A percentile compares a stretch with the other conserved stretches of the same genome.
Evolutionary conservation across 2,797 vertebrate genomes (phyloP).

Genomic region (Natrix natrix): DNA sequence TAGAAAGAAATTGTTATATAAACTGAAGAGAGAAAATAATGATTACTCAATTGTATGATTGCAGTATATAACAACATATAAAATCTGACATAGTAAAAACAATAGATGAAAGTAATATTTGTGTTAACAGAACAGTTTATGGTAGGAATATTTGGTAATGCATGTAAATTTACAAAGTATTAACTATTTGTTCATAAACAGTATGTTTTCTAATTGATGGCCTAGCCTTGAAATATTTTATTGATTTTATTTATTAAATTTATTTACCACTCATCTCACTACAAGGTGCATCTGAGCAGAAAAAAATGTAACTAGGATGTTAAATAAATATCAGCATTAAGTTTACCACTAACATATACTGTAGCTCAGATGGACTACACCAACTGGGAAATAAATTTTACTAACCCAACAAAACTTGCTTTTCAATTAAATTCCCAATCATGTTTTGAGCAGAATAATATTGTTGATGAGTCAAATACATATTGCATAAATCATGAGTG

Average conservation of each 20-base stretch:
- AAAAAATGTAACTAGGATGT: background rate
- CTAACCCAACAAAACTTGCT: background rate
- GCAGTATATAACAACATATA: background rate
- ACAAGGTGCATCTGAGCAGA: background rate
- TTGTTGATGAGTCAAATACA: background rate
- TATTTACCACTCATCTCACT: background rate
- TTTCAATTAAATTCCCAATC: background rate
- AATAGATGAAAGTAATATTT: background rate
- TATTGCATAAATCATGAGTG: background rate
- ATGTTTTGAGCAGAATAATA: background rate
- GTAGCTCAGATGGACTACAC: background rate
- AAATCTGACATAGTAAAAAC: background rate
- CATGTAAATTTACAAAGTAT: background rate
- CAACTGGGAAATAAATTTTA: no score
- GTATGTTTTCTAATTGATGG: background rate
- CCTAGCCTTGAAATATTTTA: background rate
- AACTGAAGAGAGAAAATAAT: background rate
- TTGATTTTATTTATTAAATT: background rate
- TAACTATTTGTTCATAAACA: background rate
- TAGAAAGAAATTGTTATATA: background rate
- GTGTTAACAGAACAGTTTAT: background rate
- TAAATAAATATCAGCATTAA: background rate
- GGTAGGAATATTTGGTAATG: background rate
- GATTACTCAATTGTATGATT: background rate
- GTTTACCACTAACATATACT: background rate